Evolutionary conservation across 2,113 vertebrate genomes (phyloP).

Genomic region (Ardeotis arabs): DNA sequence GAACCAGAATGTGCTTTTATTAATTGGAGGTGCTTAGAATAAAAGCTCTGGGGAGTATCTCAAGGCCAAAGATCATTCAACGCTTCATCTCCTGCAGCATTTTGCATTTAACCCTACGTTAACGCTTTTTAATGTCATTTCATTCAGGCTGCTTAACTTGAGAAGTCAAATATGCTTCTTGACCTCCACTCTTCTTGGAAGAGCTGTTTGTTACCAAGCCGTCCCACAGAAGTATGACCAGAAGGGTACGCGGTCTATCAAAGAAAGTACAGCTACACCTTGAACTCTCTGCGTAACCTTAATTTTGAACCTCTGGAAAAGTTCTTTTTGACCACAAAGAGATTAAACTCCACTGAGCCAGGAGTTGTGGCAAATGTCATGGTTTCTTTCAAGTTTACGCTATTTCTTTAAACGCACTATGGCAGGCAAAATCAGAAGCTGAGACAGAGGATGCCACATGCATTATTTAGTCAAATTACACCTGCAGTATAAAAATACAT

Average conservation of each 20-base stretch:
- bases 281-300: not conserved
- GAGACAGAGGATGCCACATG: not conserved
- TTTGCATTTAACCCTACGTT: fast-evolving
- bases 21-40: conserved; percentile 20
- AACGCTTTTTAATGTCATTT: not conserved
- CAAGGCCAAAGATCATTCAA: not conserved
- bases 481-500: not conserved
- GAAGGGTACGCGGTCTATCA: not conserved
- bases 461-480: not conserved
- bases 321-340: not conserved
- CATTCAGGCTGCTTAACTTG: not conserved
- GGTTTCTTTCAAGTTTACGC: not conserved
- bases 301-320: not conserved
- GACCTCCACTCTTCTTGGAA: not conserved
- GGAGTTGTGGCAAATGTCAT: not conserved
- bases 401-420: not conserved
- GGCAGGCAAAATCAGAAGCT: not conserved
- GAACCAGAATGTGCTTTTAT: not conserved
- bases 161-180: not conserved
- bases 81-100: not conserved
- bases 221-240: fast-evolving
- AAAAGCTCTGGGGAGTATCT: conserved; percentile 1
- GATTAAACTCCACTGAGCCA: not conserved
- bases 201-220: not conserved
- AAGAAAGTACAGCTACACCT: fast-evolving